Conservation (phyloP, 2,797 vertebrate genomes). For the Eurystomus glaucurus region DNA sequence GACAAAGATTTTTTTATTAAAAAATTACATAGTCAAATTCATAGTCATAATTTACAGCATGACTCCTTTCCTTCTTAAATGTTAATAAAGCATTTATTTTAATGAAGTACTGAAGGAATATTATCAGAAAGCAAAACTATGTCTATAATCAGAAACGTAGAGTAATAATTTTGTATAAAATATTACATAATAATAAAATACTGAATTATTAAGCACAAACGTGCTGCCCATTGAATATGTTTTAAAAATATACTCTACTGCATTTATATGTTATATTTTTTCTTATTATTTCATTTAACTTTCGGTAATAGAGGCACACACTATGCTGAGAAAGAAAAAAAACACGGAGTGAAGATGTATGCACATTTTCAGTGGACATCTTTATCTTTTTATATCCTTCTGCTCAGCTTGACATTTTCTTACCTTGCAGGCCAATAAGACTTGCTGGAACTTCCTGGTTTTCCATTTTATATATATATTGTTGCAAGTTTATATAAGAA, state of each 20-base stretch:
- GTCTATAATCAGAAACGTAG: neutral
- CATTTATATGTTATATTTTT: neutral
- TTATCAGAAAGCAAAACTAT: neutral
- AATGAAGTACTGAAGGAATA: neutral
- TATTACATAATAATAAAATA: neutral
- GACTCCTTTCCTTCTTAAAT: neutral
- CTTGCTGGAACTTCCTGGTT: neutral
- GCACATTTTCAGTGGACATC: rapidly evolving
- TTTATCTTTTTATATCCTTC: neutral
- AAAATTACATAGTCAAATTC: neutral
- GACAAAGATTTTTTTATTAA: neutral
- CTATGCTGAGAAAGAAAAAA: neutral
- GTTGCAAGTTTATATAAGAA: neutral
- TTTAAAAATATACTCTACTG: neutral
- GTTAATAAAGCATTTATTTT: neutral
- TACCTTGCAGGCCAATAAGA: neutral
- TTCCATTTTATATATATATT: neutral
- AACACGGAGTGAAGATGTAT: neutral
- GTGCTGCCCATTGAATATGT: neutral
- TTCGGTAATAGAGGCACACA: neutral
- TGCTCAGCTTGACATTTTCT: neutral
- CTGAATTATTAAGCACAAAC: neutral
- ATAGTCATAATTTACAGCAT: neutral
- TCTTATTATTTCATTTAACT: neutral
- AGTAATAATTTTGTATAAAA: neutral